Evolutionary conservation across 2,888 invertebrate genomes (phyloP).

Genomic region (Abrostola triplasia): DNA sequence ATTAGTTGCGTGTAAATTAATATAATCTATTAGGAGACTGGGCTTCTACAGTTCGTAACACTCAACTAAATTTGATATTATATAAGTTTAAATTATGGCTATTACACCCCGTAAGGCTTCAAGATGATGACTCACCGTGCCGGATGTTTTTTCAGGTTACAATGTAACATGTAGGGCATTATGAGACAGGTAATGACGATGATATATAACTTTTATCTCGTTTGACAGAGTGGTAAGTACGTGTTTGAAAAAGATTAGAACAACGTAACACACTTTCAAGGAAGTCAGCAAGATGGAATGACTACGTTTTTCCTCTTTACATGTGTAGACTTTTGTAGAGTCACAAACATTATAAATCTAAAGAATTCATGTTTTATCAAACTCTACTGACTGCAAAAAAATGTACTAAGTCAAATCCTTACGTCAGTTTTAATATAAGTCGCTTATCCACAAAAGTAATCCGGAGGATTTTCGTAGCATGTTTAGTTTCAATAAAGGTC

Average conservation of each 20-base stretch:
- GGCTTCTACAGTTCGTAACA: slow-evolving; percentile 13
- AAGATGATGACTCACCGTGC: slow-evolving; percentile 62
- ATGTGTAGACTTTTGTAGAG: background rate
- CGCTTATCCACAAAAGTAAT: background rate
- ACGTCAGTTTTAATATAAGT: background rate
- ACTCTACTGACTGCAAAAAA: background rate
- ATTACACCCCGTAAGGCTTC: slow-evolving; percentile 51
- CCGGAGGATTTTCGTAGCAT: too few species aligned
- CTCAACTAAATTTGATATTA: slow-evolving; percentile 29
- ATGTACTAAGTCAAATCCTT: background rate
- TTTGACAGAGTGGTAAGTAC: slow-evolving; percentile 57
- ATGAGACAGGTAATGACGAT: slow-evolving; percentile 62
- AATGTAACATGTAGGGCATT: slow-evolving; percentile 68
- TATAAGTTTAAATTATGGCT: slow-evolving; percentile 37
- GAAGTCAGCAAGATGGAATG: slow-evolving; percentile 18
- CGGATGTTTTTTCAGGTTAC: slow-evolving; percentile 79
- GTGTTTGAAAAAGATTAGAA: slow-evolving; percentile 48
- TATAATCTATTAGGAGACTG: background rate
- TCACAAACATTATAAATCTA: background rate
- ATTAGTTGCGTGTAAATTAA: background rate
- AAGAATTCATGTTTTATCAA: background rate
- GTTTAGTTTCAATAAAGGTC: background rate
- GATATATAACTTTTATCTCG: slow-evolving; percentile 69
- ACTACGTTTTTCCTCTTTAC: slow-evolving; percentile 1
- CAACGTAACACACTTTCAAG: slow-evolving; percentile 32